A percentile compares a stretch with the other conserved stretches of the same genome.
Evolutionary conservation across 1,140 invertebrate genomes (phyloP).

Genomic region (Drosophila melanica): DNA sequence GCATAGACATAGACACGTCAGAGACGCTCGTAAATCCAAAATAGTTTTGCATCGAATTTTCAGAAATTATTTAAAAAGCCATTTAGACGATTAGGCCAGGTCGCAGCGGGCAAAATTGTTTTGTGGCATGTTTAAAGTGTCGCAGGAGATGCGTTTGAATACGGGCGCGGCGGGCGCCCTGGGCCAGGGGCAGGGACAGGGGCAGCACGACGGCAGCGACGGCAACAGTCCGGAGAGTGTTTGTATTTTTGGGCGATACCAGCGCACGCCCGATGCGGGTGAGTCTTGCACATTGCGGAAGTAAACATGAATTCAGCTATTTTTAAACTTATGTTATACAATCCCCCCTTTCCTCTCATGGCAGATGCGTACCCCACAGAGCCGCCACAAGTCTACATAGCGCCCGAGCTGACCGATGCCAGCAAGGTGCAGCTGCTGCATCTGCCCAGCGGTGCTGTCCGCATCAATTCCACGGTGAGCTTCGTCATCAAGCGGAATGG

Average conservation of each 20-base stretch:
- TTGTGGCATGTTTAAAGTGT: slow-evolving; percentile 76
- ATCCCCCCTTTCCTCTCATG: background rate
- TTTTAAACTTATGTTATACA: slow-evolving; percentile 30
- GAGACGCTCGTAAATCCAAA: slow-evolving; percentile 36
- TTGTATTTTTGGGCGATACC: slow-evolving; percentile 80
- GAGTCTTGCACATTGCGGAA: slow-evolving; percentile 63
- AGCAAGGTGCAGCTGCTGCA: slow-evolving; percentile 75
- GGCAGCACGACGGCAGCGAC: slow-evolving; percentile 34
- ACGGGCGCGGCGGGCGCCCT: slow-evolving; percentile 38
- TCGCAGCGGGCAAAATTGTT: background rate
- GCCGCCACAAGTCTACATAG: slow-evolving; percentile 65
- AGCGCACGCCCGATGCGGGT: slow-evolving; percentile 81
- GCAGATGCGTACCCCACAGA: slow-evolving; percentile 78
- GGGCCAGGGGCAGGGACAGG: slow-evolving; percentile 2
- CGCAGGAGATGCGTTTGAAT: slow-evolving; percentile 80
- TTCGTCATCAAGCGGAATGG: slow-evolving; percentile 78
- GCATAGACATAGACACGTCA: slow-evolving; percentile 35
- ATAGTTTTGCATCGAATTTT: slow-evolving; percentile 25
- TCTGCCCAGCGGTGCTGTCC: slow-evolving; percentile 74
- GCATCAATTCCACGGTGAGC: slow-evolving; percentile 55
- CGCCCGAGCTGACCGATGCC: slow-evolving; percentile 76
- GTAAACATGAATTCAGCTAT: slow-evolving; percentile 60
- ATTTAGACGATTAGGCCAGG: slow-evolving; percentile 26
- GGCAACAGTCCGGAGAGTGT: slow-evolving; percentile 56
- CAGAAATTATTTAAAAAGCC: slow-evolving; percentile 39